A percentile compares a stretch with the other conserved stretches of the same genome.
Evolutionary conservation across 2,113 vertebrate species (phyloP).

Genomic region (Spermophilus dauricus): DNA sequence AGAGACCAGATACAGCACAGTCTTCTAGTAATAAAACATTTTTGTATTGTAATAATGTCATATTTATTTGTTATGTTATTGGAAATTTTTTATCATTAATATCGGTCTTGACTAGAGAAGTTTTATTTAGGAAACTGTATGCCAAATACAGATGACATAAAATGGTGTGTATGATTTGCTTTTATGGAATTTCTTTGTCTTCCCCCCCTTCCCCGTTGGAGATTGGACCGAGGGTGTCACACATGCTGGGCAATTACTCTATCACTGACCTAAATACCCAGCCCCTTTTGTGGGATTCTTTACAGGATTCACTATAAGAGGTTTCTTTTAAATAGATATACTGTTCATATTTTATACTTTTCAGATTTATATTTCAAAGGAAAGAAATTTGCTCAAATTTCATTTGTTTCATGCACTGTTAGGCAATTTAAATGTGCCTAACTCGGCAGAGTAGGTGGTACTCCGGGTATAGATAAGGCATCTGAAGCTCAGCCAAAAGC

Average conservation of each 20-base stretch:
- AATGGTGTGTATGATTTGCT: background rate
- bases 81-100: conserved; percentile 46
- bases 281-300: conserved; percentile 45
- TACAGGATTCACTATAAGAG: background rate
- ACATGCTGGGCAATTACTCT: background rate
- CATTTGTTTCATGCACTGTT: background rate
- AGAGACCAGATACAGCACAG: background rate
- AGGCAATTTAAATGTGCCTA: conserved; percentile 11
- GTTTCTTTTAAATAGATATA: conserved; percentile 36
- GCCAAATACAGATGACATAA: conserved; percentile 33
- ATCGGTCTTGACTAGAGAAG: conserved; percentile 42
- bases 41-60: conserved; percentile 6
- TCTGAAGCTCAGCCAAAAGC: background rate
- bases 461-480: background rate
- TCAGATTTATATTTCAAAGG: conserved; percentile 47
- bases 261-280: background rate
- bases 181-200: conserved; percentile 26
- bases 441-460: conserved; percentile 30
- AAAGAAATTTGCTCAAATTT: conserved; percentile 45
- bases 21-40: conserved; percentile 33
- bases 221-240: background rate
- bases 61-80: conserved; percentile 28
- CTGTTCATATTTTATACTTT: conserved; percentile 46
- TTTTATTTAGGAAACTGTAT: conserved; percentile 44
- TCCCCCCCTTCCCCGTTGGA: background rate